These are phyloP conservation scores for Eupithecia subfuscata DNA, from an alignment of 2,888 invertebrate species.

Conservation along the genomic window DNA sequence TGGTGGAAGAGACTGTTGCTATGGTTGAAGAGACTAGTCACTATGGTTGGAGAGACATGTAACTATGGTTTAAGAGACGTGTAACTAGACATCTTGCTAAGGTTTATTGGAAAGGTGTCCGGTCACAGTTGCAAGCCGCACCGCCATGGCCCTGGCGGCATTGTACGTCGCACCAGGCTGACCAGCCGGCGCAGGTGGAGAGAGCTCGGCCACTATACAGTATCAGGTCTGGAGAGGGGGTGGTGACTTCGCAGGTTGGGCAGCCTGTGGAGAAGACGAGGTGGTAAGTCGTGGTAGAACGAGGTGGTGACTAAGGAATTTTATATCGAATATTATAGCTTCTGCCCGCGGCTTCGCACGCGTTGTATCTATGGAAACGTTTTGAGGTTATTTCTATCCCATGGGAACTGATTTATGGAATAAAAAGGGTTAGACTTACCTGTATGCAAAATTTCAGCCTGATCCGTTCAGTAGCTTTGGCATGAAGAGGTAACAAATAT, in stretches of 20 bases:
- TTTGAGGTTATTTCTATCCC: no score
- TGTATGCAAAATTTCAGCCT: no score
- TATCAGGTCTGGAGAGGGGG: slow-evolving; percentile 28
- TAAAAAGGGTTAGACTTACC: no score
- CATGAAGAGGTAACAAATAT: no score
- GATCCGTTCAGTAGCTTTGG: no score
- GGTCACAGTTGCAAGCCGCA: slow-evolving; percentile 90
- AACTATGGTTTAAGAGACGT: background rate
- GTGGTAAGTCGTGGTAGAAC: background rate
- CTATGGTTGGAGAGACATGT: background rate
- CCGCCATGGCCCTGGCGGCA: slow-evolving; percentile 89
- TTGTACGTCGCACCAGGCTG: slow-evolving; percentile 86
- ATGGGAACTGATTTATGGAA: no score
- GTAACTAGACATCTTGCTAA: background rate
- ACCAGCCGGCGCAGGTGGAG: slow-evolving; percentile 81
- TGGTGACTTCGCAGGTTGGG: slow-evolving; percentile 60
- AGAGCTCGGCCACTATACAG: slow-evolving; percentile 46
- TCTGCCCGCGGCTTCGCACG: no score
- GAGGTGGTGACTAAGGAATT: no score
- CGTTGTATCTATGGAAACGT: no score
- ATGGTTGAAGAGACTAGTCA: background rate
- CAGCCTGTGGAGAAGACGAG: slow-evolving; percentile 64
- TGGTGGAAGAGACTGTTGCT: background rate
- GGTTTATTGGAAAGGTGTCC: slow-evolving; percentile 82
- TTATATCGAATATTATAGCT: no score